phyloP scores from a whole-genome alignment of 2,797 vertebrate species.

The Vireo griseus region DNA sequence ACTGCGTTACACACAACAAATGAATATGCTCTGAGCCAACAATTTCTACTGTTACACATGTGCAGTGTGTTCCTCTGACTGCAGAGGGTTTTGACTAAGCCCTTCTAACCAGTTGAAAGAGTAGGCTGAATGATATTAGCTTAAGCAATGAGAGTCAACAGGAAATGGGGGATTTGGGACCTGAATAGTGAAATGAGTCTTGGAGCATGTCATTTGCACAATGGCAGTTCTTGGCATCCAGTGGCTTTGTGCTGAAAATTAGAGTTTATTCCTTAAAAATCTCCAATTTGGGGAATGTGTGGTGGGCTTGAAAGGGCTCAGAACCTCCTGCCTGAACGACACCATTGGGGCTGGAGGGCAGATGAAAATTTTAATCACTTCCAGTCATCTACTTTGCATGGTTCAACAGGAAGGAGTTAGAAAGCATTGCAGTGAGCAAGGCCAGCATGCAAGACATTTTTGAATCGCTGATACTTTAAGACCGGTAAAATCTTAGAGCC shows the following conservation, averaged over 20 bases:
- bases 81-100: slow-evolving; percentile 29
- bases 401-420: slow-evolving; percentile 4
- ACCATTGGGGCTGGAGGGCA: slow-evolving; percentile 18
- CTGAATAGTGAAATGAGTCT: slow-evolving; percentile 27
- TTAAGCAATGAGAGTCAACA: slow-evolving; percentile 59
- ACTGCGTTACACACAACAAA: slow-evolving; percentile 65
- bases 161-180: slow-evolving; percentile 57
- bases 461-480: neutral
- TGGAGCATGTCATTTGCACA: slow-evolving; percentile 30
- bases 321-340: slow-evolving; percentile 18
- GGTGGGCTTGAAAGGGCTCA: slow-evolving; percentile 46
- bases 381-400: slow-evolving; percentile 35
- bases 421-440: neutral
- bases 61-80: slow-evolving; percentile 39
- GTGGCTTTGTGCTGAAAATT: slow-evolving; percentile 54
- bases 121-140: slow-evolving; percentile 55
- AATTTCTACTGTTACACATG: slow-evolving; percentile 58
- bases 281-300: slow-evolving; percentile 20
- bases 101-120: slow-evolving; percentile 48
- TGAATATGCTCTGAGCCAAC: slow-evolving; percentile 52
- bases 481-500: neutral
- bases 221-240: slow-evolving; percentile 46
- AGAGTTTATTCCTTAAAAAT: slow-evolving; percentile 16
- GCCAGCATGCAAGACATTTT: neutral
- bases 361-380: slow-evolving; percentile 51